These are phyloP conservation scores for Pycnonotus jocosus DNA, from an alignment of 2,113 vertebrate species.

Conservation along the genomic window DNA sequence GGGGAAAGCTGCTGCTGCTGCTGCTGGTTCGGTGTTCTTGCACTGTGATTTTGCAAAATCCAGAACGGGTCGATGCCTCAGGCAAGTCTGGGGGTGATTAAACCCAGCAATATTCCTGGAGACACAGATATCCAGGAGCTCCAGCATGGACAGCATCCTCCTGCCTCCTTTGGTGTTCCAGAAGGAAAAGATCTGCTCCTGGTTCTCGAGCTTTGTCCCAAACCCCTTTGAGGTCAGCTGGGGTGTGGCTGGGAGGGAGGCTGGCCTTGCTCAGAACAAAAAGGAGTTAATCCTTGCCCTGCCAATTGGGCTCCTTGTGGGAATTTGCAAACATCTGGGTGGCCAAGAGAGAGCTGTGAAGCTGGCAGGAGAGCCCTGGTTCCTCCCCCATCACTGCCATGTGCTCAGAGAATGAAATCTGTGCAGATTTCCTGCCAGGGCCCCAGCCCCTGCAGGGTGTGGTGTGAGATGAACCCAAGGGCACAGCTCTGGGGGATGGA, in stretches of 20 bases:
- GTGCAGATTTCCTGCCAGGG: accelerated
- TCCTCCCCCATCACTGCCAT: accelerated
- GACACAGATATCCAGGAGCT: no score
- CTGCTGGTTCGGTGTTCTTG: not conserved
- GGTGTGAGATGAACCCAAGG: accelerated
- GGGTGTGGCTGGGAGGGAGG: not conserved
- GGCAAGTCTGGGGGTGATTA: not conserved
- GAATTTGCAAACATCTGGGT: not conserved
- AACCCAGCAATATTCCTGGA: not conserved
- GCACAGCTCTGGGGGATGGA: not conserved
- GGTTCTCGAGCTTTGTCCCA: not conserved
- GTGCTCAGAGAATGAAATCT: not conserved
- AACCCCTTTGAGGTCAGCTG: not conserved
- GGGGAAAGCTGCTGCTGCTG: not conserved
- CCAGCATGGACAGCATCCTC: not conserved
- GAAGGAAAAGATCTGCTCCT: not conserved
- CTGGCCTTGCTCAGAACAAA: not conserved
- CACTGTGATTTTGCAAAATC: not conserved
- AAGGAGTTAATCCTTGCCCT: not conserved
- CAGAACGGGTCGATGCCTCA: accelerated
- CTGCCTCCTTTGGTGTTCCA: not conserved
- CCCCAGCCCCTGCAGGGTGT: accelerated
- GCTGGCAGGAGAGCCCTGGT: not conserved
- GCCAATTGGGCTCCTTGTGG: not conserved
- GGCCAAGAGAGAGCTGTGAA: not conserved